Evolutionary conservation across 2,113 vertebrate species (phyloP).

Genomic region (Epinephelus moara): DNA sequence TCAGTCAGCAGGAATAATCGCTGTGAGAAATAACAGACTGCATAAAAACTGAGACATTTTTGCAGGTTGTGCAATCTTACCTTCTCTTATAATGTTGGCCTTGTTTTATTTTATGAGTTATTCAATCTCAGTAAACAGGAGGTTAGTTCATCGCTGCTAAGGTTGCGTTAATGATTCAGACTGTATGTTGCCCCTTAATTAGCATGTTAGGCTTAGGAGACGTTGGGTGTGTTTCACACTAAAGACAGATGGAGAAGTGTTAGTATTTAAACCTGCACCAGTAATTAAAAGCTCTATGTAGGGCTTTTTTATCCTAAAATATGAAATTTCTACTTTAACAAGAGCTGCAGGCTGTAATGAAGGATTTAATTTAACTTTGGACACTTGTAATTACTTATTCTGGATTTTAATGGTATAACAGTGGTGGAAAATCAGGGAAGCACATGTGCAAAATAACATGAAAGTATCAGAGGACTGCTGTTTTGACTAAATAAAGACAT

Average conservation of each 20-base stretch:
- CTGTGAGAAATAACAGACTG: slow-evolving; percentile 8
- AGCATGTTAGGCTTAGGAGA: slow-evolving; percentile 28
- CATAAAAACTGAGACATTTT: slow-evolving; percentile 12
- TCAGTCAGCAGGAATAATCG: slow-evolving; percentile 44
- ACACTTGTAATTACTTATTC: slow-evolving; percentile 18
- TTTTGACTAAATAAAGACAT: too few relatives aligned
- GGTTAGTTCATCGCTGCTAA: not conserved
- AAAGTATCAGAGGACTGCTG: too few relatives aligned
- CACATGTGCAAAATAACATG: not conserved
- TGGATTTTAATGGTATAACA: slow-evolving; percentile 13
- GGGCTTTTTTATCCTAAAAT: slow-evolving; percentile 18
- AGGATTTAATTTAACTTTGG: slow-evolving; percentile 45
- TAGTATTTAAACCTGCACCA: slow-evolving; percentile 33
- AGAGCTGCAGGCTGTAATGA: slow-evolving; percentile 28
- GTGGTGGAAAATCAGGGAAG: not conserved
- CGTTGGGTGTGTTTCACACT: slow-evolving; percentile 34
- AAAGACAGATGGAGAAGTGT: slow-evolving; percentile 25
- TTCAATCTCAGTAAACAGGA: slow-evolving; percentile 4
- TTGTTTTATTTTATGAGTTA: not conserved
- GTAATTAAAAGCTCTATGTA: slow-evolving; percentile 38
- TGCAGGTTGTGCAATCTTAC: not conserved
- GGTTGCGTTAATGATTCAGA: slow-evolving; percentile 3
- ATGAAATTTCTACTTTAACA: slow-evolving; percentile 37
- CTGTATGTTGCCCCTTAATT: slow-evolving; percentile 35
- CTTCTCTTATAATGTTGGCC: slow-evolving; percentile 5